Base-by-base conservation (phyloP, 2,113 vertebrate species). In the Hoplias malabaricus region DNA sequence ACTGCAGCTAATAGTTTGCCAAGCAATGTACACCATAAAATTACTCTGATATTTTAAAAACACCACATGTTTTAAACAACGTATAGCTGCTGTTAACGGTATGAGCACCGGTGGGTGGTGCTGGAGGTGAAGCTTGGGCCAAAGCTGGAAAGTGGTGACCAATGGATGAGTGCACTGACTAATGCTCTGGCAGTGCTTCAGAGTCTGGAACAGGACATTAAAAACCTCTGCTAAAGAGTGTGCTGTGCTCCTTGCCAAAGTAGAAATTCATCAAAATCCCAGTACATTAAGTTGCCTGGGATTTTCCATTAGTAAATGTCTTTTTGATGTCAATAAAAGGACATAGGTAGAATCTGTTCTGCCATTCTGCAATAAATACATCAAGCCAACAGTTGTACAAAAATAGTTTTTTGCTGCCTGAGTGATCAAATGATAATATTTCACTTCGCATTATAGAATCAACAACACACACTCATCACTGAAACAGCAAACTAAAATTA, bases 171-270 rank as follows among this genome's bases (percentile, higher is more conserved):
- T 38, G 50, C 33, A 34, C 46, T 68, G 63, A 7, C 1, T 50
- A 61, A 69, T n/a, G 70, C 54, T 7, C 12, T 50, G 13, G 19
- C n/a, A 0, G 25, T 69, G 23, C 43, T 69, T 23, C 16, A 65
- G 31, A 50, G 10, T 7, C 14, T 78, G 10, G 74, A 74, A 19
- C 23, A 78, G 69, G 27, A 62, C 6, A 53, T 77, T 67, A 25
- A 76, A 36, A 79, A 75, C 72, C 67, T 78, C 48, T 72, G 46
- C 31, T 73, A 42, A 36, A 46, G 43, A 34, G 75, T 57, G 13
- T 73, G 19, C 43, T 77, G 70, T 40, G 42, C 63, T 56, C 31
- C 36, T n/a, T n/a, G 14, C 29, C 8, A 43, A 76, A 43, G 69
- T 73, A 12, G 16, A 11, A 19, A 73, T 25, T 56, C 13, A 54